Conservation (phyloP, 2,113 vertebrate species). For the Malurus melanocephalus region DNA sequence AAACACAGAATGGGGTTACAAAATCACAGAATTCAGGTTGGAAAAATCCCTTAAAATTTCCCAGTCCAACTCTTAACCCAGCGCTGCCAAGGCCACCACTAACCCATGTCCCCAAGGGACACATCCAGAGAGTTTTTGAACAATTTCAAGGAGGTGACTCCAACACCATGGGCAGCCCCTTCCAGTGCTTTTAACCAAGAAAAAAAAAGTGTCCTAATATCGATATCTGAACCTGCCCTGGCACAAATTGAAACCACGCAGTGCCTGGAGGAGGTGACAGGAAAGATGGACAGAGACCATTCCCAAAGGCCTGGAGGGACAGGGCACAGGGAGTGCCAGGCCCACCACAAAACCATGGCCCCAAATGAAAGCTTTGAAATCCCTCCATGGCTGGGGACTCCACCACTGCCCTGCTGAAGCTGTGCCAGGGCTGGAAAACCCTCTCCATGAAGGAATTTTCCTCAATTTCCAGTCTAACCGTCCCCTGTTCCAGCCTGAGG, state of each 20-base stretch:
- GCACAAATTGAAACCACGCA: background rate
- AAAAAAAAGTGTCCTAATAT: too few species aligned
- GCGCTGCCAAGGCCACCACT: background rate
- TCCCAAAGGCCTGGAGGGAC: background rate
- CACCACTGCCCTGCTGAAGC: background rate
- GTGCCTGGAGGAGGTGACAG: background rate
- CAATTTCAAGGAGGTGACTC: background rate
- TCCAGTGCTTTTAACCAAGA: background rate
- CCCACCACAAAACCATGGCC: background rate
- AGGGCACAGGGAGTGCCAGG: background rate
- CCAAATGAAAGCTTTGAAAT: background rate
- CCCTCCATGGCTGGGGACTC: background rate
- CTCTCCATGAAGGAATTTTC: background rate
- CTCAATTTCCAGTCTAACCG: accelerated
- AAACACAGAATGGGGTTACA: background rate
- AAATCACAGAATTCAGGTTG: background rate
- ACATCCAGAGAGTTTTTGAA: background rate
- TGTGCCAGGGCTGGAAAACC: background rate
- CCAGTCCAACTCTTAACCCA: background rate
- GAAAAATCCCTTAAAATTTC: background rate
- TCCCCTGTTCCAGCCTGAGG: background rate
- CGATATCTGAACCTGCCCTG: background rate
- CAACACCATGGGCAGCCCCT: background rate
- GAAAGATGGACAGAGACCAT: background rate
- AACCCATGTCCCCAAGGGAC: background rate